Evolutionary conservation across 1,140 invertebrate species (phyloP), one percentile per base, ranked within the genome.

Genomic region (Penaeus chinensis): DNA sequence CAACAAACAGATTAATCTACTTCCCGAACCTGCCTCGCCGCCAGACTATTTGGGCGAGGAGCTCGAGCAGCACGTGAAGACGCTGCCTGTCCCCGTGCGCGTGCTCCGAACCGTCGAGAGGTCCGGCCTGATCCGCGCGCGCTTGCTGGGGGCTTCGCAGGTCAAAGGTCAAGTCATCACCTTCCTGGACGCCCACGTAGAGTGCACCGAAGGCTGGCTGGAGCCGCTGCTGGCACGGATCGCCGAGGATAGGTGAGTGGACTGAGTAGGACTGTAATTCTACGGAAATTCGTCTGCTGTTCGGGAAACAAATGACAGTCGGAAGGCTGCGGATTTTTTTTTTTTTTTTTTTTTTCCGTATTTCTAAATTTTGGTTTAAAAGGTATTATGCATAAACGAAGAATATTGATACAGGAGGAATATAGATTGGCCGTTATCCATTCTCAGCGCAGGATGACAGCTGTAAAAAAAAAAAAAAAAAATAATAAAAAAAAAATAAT

Each of bases 131-230:
- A 99, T 99, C 89, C 94, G 98, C 90, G 98, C 98, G 0, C 93
- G 98, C 90, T 93, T 99, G 60, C 93, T 98, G 76, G 98, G 98
- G 83, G 98, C 98, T 60, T 96, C 96, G 91, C 95, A 97, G 91
- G 97, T 98, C 0, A 97, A 95, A 77, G 98, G 98, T 47, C 95
- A 98, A 92, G 97, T 99, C 18, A 97, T 99, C 90, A 99, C 97
- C 60, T 99, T 99, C 93, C 93, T 99, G 69, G 98, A 99, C 92
- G 98, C 98, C 16, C 98, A 99, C 93, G 99, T 98, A 93, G 98
- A 99, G 93, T 93, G 93, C 87, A 94, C 94, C 1, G 96, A 97
- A 93, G 98, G 98, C 11, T 99, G 98, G 98, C 92, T 99, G 81
- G 98, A 99, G 91, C 98, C 98, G 13, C 92, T 99, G 2, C 91